phyloP scores from a whole-genome alignment of 1,140 invertebrate genomes.

The Dendrolimus kikuchii region DNA sequence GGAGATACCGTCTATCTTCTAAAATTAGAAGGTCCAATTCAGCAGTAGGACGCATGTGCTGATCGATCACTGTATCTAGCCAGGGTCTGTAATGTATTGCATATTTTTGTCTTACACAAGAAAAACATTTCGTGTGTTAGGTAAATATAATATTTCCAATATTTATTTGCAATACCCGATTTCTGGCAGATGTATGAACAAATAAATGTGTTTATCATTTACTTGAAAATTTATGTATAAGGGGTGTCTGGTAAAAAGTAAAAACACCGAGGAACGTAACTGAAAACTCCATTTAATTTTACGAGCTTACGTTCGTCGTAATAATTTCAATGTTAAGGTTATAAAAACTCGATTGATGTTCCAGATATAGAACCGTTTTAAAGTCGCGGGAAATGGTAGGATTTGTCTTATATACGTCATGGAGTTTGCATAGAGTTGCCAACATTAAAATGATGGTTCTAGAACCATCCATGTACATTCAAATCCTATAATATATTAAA shows the following conservation, averaged over 20 bases:
- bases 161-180: neutral
- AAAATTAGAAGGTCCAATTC: no score
- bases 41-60: no score
- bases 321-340: constrained; percentile 19
- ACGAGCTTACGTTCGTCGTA: constrained; percentile 11
- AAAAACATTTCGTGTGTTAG: no score
- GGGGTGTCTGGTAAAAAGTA: constrained; percentile 8
- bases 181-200: constrained; percentile 3
- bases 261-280: constrained; percentile 6
- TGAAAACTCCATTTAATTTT: constrained; percentile 15
- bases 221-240: constrained; percentile 10
- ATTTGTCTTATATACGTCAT: constrained; percentile 1
- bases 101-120: no score
- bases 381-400: constrained; percentile 1
- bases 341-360: constrained; percentile 20
- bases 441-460: neutral
- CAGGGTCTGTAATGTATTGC: no score
- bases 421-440: constrained; percentile 1
- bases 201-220: constrained; percentile 8
- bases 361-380: constrained; percentile 12
- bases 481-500: no score
- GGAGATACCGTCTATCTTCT: no score
- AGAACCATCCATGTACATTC: neutral
- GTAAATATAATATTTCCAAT: neutral
- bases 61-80: no score